Evolutionary conservation across 2,113 vertebrate genomes (phyloP).

Genomic region (Spheniscus mendiculus): DNA sequence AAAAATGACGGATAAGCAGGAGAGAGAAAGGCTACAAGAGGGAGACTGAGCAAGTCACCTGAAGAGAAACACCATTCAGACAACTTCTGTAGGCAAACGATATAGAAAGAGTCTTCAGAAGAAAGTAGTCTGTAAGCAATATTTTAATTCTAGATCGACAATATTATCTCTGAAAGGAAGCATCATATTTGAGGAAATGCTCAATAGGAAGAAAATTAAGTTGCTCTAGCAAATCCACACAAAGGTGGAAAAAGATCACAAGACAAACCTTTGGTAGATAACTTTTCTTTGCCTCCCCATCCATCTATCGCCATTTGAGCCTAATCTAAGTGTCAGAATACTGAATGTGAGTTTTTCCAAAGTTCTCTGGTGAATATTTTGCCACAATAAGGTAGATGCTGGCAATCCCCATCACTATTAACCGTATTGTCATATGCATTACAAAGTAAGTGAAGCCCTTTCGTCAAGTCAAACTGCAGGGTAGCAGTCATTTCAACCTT

Average conservation of each 20-base stretch:
- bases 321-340: slow-evolving; percentile 54
- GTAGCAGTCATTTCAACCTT: neutral
- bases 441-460: neutral
- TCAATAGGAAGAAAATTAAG: neutral
- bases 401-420: neutral
- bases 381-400: neutral
- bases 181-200: neutral
- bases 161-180: slow-evolving; percentile 18
- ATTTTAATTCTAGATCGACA: slow-evolving; percentile 56
- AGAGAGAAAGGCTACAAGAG: neutral
- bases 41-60: neutral
- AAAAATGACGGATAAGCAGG: neutral
- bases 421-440: neutral
- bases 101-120: neutral
- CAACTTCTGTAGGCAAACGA: neutral
- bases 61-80: neutral
- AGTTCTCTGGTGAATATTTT: slow-evolving; percentile 19
- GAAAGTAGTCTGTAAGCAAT: slow-evolving; percentile 70
- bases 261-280: slow-evolving; percentile 13
- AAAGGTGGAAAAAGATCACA: neutral
- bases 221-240: slow-evolving; percentile 16
- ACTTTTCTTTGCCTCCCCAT: slow-evolving; percentile 51
- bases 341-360: slow-evolving; percentile 51
- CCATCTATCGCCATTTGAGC: slow-evolving; percentile 59
- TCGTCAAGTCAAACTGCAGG: neutral